These are phyloP conservation scores for Dermochelys coriacea DNA, from an alignment of 2,797 vertebrate genomes.

Conservation along the genomic window DNA sequence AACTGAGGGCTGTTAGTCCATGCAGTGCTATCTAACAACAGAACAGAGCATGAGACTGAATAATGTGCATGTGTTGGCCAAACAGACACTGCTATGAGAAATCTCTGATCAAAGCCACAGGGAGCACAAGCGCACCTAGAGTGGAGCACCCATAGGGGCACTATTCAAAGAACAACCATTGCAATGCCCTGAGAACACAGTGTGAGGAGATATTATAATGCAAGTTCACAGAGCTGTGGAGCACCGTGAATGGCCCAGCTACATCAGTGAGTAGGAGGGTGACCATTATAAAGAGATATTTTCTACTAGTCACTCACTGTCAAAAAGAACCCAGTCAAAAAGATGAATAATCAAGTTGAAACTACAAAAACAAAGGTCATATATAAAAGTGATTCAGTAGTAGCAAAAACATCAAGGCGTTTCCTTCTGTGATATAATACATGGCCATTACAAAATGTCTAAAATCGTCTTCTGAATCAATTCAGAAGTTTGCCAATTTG, in stretches of 20 bases:
- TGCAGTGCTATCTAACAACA: not conserved
- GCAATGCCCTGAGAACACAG: not conserved
- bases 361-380: not conserved
- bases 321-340: not conserved
- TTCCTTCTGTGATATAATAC: not conserved
- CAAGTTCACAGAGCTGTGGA: not conserved
- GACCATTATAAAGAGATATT: not conserved
- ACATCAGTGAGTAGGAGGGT: not conserved
- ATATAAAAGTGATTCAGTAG: not conserved
- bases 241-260: not conserved
- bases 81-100: not conserved
- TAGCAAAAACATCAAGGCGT: not conserved
- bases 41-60: not conserved
- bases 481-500: conserved; percentile 48
- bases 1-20: too few species aligned
- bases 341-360: not conserved
- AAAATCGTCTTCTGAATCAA: conserved; percentile 11
- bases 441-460: not conserved
- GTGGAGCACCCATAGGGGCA: not conserved
- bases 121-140: not conserved
- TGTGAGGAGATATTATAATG: not conserved
- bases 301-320: not conserved
- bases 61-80: not conserved
- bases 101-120: not conserved
- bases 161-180: not conserved